phyloP scores from a whole-genome alignment of 2,113 vertebrate genomes.

The Oceanodroma tethys region DNA sequence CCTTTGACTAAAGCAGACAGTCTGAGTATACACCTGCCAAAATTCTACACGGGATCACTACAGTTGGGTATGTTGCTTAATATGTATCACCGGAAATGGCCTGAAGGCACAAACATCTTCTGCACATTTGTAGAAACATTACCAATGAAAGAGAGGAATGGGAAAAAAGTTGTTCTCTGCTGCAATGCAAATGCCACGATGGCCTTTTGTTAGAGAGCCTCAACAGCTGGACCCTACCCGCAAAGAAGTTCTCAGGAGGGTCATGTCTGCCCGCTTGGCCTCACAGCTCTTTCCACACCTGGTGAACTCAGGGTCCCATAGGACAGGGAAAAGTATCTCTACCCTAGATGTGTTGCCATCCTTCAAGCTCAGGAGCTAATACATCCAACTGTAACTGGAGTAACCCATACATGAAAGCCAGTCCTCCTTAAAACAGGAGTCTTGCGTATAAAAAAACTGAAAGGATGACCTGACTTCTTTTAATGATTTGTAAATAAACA shows the following conservation, averaged over 20 bases:
- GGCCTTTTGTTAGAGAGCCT: background rate
- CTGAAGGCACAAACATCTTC: background rate
- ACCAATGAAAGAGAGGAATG: background rate
- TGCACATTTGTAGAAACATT: background rate
- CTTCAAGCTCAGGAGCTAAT: background rate
- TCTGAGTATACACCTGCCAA: background rate
- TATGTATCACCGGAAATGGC: rapidly evolving
- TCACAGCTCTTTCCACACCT: background rate
- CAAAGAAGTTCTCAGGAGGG: background rate
- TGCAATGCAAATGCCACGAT: background rate
- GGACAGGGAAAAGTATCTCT: background rate
- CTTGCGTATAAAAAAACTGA: background rate
- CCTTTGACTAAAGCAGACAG: background rate
- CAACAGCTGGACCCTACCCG: background rate
- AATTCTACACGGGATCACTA: background rate
- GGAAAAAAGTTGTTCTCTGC: background rate
- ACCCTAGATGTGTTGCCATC: background rate
- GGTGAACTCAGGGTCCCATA: background rate
- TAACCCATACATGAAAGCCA: background rate
- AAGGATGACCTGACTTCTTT: background rate
- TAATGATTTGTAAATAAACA: background rate
- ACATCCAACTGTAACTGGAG: background rate
- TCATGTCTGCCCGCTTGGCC: background rate
- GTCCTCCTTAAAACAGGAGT: background rate
- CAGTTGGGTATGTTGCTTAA: background rate